Base-by-base conservation (phyloP, 2,888 invertebrate species). In the Lydus trimaculatus region DNA sequence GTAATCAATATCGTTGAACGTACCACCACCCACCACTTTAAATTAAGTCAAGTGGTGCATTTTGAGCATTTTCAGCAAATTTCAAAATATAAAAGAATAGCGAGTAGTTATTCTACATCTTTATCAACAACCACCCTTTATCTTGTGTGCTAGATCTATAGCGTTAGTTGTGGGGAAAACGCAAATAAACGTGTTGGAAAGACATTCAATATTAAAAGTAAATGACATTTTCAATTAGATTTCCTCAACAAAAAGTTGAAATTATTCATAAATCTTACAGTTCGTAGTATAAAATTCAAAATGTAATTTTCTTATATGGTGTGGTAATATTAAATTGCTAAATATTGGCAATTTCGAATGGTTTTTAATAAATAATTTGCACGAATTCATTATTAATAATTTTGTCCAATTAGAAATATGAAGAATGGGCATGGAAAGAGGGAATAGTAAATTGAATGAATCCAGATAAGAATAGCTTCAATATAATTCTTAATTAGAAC, bases 401-500 rank as follows among this genome's bases (percentile, higher is more conserved):
- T 48, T 48, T 1, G n/a, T 48, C 20, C 48, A 20, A 48, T 48
- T 48, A 20, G 20, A 48, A 48, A 48, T 48, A 4, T 48, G 20
- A 20, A 20, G 9, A 1, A 36, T 9, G 5, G 15, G 1, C 15
- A 36, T 9, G 1, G 36, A 36, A 15, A 36, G 36, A 15, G 20
- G 20, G 48, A 9, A 48, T 20, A 11, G 5, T 48, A 48, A 20
- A 48, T 20, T 48, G 20, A 48, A 48, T 48, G 20, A 20, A 9
- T 48, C 7, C 8, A 66, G 58, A 64, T 20, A 52, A 33, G 59
- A 48, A 64, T 61, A 61, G 64, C 66, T 64, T 67, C 67, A 66
- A 58, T 66, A 67, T 66, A 67, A 67, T 61, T 67, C 52, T 66
- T 62, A 70, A 70, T 70, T 70, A 70, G 62, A n/a, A 6, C 60